Evolutionary conservation across 2,888 invertebrate species (phyloP), one percentile per base, ranked within the genome.

Genomic region (Melitaea athalia): DNA sequence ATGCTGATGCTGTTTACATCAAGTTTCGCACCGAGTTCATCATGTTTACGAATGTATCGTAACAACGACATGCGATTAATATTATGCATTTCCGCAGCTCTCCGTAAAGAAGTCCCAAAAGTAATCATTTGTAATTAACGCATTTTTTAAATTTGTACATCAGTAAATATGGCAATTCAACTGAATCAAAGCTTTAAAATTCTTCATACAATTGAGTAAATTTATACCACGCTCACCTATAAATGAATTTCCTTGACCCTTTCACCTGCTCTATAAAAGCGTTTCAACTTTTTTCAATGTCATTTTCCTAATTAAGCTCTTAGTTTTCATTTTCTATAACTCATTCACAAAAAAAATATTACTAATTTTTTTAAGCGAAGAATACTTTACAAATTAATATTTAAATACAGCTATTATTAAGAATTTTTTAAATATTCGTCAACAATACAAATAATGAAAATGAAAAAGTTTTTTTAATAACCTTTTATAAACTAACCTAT

Each of bases 191-290:
- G 53, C 24, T 55, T 14, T 55, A 33, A 55, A 33, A 55, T 55
- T 33, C n/a, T 7, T 55, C 14, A 55, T 33, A 55, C 33, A 53
- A 33, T 33, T 33, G 53, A 55, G 33, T 55, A 31, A 53, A 14
- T 12, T 53, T 53, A 31, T 31, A 53, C 53, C 12, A 55, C 14
- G 12, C 14, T 59, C 59, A 43, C 5, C 42, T 59, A 59, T 43
- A 43, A 59, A 60, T 60, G 45, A 47, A 60, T 45, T 60, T 31
- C 45, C 47, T 60, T 60, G 60, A 60, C 45, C 60, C 45, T 60
- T 60, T 42, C 60, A 60, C 43, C 60, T 60, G 59, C 43, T 43
- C 59, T 60, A 45, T 43, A 47, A 10, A n/a, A 57, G 57, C 57
- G 15, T 57, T 42, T 57, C n/a, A 33, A 55, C 7, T 55, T 33